Percentiles rank a stretch among this genome's conserved stretches.
Conservation (phyloP, 2,797 vertebrate genomes). For the Rhinatrema bivittatum region DNA sequence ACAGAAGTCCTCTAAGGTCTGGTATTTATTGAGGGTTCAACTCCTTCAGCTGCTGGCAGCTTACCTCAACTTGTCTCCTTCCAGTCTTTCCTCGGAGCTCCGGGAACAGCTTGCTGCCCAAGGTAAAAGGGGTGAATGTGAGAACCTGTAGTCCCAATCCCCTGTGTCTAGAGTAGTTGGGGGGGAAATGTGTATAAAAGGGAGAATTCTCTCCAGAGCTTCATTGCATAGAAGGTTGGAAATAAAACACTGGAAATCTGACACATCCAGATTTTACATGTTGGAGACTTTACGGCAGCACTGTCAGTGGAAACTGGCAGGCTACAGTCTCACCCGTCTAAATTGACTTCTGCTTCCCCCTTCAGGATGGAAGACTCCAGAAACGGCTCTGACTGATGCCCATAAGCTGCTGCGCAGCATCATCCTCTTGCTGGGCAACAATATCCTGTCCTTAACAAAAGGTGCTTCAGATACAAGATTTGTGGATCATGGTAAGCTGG, state of each 20-base stretch:
- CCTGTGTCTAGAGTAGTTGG: not conserved
- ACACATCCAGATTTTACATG: not conserved
- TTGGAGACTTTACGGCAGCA: not conserved
- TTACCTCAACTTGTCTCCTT: constrained; percentile 66
- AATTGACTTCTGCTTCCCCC: fast-evolving
- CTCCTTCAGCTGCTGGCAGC: constrained; percentile 61
- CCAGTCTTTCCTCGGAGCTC: constrained; percentile 45
- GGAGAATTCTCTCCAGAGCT: not conserved
- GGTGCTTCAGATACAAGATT: constrained; percentile 49
- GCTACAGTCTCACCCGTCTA: no score
- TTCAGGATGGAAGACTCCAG: constrained; percentile 69
- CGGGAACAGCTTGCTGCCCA: constrained; percentile 52
- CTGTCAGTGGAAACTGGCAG: not conserved
- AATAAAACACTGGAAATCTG: not conserved
- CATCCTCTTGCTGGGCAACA: constrained; percentile 68
- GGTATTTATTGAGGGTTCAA: constrained; percentile 79
- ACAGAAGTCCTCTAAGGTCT: constrained; percentile 67
- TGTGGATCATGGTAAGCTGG: constrained; percentile 63
- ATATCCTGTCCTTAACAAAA: constrained; percentile 50
- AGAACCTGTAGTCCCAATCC: not conserved
- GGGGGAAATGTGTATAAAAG: not conserved
- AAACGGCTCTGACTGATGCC: constrained; percentile 65
- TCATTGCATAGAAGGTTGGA: no score
- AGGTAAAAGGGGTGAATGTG: constrained; percentile 55
- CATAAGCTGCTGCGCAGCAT: constrained; percentile 81